phyloP scores from a whole-genome alignment of 2,797 vertebrate species.

The Catharus ustulatus region DNA sequence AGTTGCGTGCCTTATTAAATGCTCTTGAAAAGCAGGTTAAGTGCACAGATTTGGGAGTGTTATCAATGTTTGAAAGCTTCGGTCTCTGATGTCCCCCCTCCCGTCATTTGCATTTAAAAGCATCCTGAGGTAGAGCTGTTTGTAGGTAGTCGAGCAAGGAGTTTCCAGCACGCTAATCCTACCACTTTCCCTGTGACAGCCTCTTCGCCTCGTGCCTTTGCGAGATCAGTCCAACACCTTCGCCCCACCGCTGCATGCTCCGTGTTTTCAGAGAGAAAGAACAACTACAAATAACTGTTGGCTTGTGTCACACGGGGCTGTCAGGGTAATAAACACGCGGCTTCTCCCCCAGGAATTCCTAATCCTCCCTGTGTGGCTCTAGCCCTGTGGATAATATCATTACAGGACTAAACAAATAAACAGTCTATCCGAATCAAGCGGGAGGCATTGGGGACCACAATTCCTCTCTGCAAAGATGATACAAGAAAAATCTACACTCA shows the following conservation, averaged over 20 bases:
- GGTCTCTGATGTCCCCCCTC: background rate
- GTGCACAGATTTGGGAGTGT: background rate
- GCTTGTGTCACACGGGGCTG: slow-evolving; percentile 75
- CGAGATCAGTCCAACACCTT: background rate
- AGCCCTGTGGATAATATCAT: slow-evolving; percentile 80
- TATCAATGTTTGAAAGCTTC: background rate
- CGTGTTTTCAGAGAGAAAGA: background rate
- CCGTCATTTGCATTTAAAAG: background rate
- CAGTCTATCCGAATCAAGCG: slow-evolving; percentile 73
- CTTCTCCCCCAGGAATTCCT: slow-evolving; percentile 75
- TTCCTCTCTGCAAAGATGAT: slow-evolving; percentile 77
- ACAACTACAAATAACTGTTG: slow-evolving; percentile 69
- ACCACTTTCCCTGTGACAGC: background rate
- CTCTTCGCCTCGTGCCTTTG: background rate
- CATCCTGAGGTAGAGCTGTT: background rate
- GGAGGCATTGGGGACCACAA: slow-evolving; percentile 70
- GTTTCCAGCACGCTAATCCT: background rate
- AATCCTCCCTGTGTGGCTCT: slow-evolving; percentile 76
- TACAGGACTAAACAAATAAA: slow-evolving; percentile 87
- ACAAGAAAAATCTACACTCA: slow-evolving; percentile 81
- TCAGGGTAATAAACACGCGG: slow-evolving; percentile 76
- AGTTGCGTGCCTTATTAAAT: background rate
- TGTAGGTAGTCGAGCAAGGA: background rate
- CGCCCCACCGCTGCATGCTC: background rate
- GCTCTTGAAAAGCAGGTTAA: background rate